A percentile compares a stretch with the other conserved stretches of the same genome.
Evolutionary conservation across 2,797 vertebrate species (phyloP).

Genomic region (Myotis myotis): DNA sequence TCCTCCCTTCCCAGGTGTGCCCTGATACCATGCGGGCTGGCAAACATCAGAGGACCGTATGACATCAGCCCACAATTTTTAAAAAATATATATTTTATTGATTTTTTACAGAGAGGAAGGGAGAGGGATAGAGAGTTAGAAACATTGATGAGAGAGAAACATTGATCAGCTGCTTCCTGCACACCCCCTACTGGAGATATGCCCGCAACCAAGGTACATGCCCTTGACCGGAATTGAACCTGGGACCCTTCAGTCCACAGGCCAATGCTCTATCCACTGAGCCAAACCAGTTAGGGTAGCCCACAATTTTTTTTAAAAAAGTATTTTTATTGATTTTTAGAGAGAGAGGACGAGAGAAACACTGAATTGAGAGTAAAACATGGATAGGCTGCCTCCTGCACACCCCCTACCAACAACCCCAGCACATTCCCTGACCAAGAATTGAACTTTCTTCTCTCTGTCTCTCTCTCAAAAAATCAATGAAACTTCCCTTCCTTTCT

Average conservation of each 20-base stretch:
- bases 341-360: background rate
- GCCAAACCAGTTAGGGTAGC: too few species aligned
- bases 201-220: too few species aligned
- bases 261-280: too few species aligned
- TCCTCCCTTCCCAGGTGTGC: background rate
- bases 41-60: slow-evolving; percentile 9
- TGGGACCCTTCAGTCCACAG: too few species aligned
- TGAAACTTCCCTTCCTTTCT: too few species aligned
- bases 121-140: background rate
- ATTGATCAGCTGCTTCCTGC: background rate
- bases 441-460: too few species aligned
- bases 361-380: background rate
- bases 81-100: background rate
- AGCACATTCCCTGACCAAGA: too few species aligned
- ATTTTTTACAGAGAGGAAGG: background rate
- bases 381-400: background rate
- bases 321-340: background rate
- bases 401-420: too few species aligned
- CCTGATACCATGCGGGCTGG: background rate
- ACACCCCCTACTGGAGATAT: background rate
- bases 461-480: too few species aligned
- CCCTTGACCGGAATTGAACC: too few species aligned
- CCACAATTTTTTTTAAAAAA: background rate
- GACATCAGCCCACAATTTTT: background rate
- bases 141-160: background rate